These are phyloP conservation scores for Athene noctua DNA, from an alignment of 2,113 vertebrate genomes.

Conservation along the genomic window DNA sequence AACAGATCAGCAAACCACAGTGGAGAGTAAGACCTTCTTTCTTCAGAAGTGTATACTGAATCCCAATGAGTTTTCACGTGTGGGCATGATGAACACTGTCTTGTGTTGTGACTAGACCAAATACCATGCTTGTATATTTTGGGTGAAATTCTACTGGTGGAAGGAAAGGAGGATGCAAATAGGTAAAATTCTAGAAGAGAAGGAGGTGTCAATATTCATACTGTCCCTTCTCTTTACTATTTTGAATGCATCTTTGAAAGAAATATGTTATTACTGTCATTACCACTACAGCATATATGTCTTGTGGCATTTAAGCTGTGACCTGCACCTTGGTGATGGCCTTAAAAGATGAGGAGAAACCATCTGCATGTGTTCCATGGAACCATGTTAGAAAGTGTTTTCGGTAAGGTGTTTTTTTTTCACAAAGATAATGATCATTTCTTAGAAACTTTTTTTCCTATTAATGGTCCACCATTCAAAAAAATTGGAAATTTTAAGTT, in stretches of 20 bases:
- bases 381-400: background rate
- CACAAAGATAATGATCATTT: background rate
- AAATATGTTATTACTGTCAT: background rate
- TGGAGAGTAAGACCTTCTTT: background rate
- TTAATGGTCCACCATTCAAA: background rate
- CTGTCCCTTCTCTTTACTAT: background rate
- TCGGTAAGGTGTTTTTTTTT: background rate
- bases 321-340: background rate
- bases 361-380: background rate
- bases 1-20: background rate
- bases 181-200: background rate
- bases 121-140: background rate
- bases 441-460: background rate
- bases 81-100: background rate
- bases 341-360: background rate
- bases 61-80: constrained; percentile 21
- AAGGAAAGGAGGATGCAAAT: background rate
- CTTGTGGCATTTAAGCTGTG: background rate
- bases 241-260: background rate
- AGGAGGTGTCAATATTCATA: background rate
- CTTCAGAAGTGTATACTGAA: background rate
- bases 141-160: background rate
- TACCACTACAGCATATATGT: background rate
- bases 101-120: background rate
- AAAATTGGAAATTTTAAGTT: background rate